Conservation (phyloP, 2,113 vertebrate species). For the Dryoscopus gambensis region DNA sequence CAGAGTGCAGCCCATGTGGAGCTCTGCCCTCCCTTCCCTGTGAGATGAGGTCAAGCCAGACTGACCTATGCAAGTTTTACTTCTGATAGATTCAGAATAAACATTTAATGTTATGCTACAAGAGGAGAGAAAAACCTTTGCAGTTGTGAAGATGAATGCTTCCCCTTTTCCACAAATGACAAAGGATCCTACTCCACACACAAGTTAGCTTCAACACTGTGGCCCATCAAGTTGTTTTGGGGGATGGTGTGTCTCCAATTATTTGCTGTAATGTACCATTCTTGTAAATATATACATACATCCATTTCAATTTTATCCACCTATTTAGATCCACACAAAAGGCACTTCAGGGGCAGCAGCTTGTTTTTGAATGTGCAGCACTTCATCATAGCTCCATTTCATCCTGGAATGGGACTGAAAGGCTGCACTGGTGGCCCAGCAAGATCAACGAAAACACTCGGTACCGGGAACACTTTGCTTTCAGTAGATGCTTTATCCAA, state of each 20-base stretch:
- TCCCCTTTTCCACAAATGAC: not conserved
- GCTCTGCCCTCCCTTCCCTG: not conserved
- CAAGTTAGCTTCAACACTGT: not conserved
- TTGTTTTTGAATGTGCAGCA: not conserved
- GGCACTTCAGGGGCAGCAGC: not conserved
- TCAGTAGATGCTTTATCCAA: not conserved
- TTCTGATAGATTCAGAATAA: not conserved
- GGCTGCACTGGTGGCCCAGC: not conserved
- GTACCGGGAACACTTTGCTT: not conserved
- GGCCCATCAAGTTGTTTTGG: not conserved
- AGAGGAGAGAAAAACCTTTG: not conserved
- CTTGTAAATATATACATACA: not conserved
- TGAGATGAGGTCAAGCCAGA: not conserved
- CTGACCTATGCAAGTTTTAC: not conserved
- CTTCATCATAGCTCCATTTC: not conserved
- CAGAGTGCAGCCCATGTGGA: not conserved
- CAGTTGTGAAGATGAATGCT: not conserved
- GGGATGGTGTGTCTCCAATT: fast-evolving
- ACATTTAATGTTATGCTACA: not conserved
- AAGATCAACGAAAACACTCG: not conserved
- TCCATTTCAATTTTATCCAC: not conserved
- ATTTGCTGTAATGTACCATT: not conserved
- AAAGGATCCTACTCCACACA: not conserved
- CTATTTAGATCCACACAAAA: not conserved
- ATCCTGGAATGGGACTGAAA: not conserved